Evolutionary conservation across 2,888 invertebrate genomes (phyloP), one percentile per base, ranked within the genome.

Genomic region (Ptilodon capucinus): DNA sequence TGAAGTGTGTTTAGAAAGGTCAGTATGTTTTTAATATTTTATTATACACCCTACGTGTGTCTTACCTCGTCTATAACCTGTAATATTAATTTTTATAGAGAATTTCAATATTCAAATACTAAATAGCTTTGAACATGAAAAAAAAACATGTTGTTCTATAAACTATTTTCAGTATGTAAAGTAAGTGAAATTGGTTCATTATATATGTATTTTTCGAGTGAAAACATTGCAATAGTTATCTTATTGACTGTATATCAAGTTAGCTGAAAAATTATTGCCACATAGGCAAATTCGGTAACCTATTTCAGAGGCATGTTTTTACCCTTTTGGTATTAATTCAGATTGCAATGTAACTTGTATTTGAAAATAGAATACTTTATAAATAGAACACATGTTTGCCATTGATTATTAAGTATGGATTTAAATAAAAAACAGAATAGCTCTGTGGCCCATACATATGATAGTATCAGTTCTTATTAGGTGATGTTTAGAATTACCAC

Each of bases 1-100:
- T 65, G 62, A 63, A 68, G 64, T 69, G 60, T 69, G 69, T 68
- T 71, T 49, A 58, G 62, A 67, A 74, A 80, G 74, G 75, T 78
- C 76, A 76, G 56, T 46, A 41, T 53, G 50, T 61, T 61, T 42
- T 42, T 51, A 45, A 42, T 42, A 39, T 36, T 23, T 11, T 23
- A 34, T 30, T 39, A 23, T 19, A 1, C 14, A 45, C 5, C 9
- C 25, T 2, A 11, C 11, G 5, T 28, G n/a, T 11, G n/a, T 2
- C 4, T 28, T 1, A 28, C 28, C n/a, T 28, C 8, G 9, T 23
- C 23, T 23, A 2, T 4, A 28, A 28, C 11, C 1, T 28, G 11
- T 28, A 8, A n/a, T 28, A 28, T n/a, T 42, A 36, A 5, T 34
- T 40, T n/a, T 0, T 30, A 17, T 36, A 14, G 45, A 42, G 35